Evolutionary conservation across 2,113 vertebrate species (phyloP).

Genomic region (Prochilodus magdalenae): DNA sequence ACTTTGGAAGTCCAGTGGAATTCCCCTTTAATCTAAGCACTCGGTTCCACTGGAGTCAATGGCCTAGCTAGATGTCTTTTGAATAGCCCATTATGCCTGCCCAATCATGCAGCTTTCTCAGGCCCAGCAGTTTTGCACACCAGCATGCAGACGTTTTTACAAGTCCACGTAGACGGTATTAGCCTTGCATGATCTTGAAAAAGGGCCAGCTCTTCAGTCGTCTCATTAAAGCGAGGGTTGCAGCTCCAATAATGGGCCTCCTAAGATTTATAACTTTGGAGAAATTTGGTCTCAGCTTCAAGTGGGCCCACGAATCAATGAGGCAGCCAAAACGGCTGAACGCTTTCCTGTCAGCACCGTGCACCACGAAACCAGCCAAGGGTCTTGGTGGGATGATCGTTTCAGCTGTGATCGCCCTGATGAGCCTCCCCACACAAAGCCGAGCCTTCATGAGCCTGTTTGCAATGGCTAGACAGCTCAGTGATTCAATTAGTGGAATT

Average conservation of each 20-base stretch:
- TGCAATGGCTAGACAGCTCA: neutral
- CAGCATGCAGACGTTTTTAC: slow-evolving; percentile 46
- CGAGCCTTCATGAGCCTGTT: neutral
- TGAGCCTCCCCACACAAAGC: slow-evolving; percentile 5
- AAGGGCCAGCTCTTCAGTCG: slow-evolving; percentile 51
- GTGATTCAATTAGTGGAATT: neutral
- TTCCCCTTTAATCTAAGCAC: neutral
- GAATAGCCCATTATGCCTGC: slow-evolving; percentile 32
- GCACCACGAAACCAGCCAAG: slow-evolving; percentile 23
- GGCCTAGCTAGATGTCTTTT: neutral
- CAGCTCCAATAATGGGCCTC: slow-evolving; percentile 61
- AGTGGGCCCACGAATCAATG: slow-evolving; percentile 38
- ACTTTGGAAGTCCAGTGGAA: neutral
- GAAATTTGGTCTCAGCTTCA: slow-evolving; percentile 45
- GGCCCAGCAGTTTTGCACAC: slow-evolving; percentile 52
- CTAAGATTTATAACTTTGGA: slow-evolving; percentile 70
- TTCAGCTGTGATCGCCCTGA: neutral
- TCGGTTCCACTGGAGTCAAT: neutral
- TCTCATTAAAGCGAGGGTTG: slow-evolving; percentile 66
- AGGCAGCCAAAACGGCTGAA: slow-evolving; percentile 7
- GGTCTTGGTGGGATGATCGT: neutral
- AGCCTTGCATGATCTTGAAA: slow-evolving; percentile 44
- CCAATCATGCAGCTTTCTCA: slow-evolving; percentile 14
- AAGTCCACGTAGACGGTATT: slow-evolving; percentile 48
- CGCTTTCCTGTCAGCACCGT: slow-evolving; percentile 42